Percentiles rank a stretch among this genome's conserved stretches.
Conservation (phyloP, 1,140 invertebrate species). For the Brachionus paranguensis region DNA sequence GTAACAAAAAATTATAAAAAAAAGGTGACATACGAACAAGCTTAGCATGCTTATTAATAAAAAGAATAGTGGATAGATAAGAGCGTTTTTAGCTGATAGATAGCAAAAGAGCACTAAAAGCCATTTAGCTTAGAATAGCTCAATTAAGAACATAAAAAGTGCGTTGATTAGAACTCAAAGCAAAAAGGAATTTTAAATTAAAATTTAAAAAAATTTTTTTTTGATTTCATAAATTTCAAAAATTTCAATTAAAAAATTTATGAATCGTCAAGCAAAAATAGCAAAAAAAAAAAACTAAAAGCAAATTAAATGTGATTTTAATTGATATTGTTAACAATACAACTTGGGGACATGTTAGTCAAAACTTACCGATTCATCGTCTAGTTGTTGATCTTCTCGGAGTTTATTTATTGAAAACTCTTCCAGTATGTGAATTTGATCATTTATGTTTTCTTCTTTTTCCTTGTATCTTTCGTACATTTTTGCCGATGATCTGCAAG, state of each 20-base stretch:
- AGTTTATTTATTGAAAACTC: constrained; percentile 19
- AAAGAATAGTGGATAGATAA: background rate
- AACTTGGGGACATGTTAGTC: background rate
- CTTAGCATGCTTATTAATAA: background rate
- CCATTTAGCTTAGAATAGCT: background rate
- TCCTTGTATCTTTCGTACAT: constrained; percentile 6
- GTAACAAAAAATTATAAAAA: background rate
- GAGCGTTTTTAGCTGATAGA: background rate
- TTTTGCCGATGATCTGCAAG: constrained; percentile 1
- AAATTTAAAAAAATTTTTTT: background rate
- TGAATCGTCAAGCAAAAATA: background rate
- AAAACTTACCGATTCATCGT: constrained; percentile 20
- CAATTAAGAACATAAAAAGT: background rate
- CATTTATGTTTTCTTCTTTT: background rate
- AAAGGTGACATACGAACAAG: background rate
- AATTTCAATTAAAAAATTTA: background rate
- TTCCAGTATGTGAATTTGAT: constrained; percentile 38
- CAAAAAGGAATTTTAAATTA: constrained; percentile 8
- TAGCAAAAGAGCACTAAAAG: background rate
- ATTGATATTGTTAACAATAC: background rate
- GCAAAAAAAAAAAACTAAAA: background rate
- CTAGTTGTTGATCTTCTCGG: background rate
- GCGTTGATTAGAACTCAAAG: background rate
- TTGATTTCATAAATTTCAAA: background rate
- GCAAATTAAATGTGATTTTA: background rate